A percentile compares a stretch with the other conserved stretches of the same genome.
Evolutionary conservation across 2,113 vertebrate genomes (phyloP).

Genomic region (Spermophilus dauricus): DNA sequence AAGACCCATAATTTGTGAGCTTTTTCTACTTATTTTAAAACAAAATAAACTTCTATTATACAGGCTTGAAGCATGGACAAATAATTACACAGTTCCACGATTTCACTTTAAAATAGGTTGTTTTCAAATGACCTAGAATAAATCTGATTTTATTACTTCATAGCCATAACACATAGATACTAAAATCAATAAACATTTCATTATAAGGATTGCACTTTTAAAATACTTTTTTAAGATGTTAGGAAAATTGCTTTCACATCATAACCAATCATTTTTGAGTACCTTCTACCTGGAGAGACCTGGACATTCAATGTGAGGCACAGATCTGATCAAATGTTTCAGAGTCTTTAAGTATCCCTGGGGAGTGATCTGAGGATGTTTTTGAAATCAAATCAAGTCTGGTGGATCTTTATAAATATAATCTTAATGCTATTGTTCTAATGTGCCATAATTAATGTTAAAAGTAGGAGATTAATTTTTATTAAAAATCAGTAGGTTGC

Average conservation of each 20-base stretch:
- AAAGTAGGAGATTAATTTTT: not conserved
- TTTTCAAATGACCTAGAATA: constrained; percentile 32
- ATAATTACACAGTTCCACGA: not conserved
- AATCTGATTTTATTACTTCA: not conserved
- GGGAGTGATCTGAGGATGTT: not conserved
- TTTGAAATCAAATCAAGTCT: not conserved
- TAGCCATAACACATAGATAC: not conserved
- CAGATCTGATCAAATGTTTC: not conserved
- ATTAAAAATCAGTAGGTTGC: not conserved
- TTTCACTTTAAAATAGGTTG: not conserved
- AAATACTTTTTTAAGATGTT: not conserved
- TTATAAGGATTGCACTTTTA: not conserved
- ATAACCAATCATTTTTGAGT: not conserved
- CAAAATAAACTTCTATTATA: not conserved
- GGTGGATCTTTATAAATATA: not conserved
- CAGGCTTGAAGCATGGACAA: not conserved
- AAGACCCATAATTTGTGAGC: not conserved
- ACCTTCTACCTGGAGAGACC: not conserved
- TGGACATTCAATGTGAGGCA: not conserved
- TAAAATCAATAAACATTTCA: not conserved
- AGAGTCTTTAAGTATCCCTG: not conserved
- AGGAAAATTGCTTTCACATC: not conserved
- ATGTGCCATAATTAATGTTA: not conserved
- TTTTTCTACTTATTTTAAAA: constrained; percentile 46
- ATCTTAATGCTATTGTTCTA: not conserved